phyloP scores from a whole-genome alignment of 2,113 vertebrate genomes.

The Brienomyrus longianalis region DNA sequence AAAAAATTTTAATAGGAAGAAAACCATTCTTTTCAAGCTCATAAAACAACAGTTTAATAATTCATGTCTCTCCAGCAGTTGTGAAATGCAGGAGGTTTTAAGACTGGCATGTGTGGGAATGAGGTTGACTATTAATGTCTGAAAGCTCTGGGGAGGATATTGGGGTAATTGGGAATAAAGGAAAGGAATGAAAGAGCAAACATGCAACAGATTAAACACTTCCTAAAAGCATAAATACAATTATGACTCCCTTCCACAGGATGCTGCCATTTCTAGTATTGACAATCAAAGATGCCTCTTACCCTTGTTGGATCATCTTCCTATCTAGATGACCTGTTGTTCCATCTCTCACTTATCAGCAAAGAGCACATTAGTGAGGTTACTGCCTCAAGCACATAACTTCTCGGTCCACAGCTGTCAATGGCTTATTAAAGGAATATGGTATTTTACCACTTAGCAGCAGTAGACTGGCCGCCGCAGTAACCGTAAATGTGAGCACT shows the following conservation, averaged over 20 bases:
- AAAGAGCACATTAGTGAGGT: background rate
- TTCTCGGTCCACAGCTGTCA: background rate
- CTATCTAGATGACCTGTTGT: background rate
- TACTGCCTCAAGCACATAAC: background rate
- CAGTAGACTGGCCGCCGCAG: background rate
- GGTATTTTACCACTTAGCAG: background rate
- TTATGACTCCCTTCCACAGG: background rate
- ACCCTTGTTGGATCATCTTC: background rate
- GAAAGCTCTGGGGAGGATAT: background rate
- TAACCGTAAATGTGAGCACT: background rate
- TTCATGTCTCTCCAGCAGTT: background rate
- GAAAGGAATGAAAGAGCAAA: background rate
- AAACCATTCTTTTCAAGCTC: background rate
- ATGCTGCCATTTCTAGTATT: background rate
- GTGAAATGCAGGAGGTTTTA: background rate
- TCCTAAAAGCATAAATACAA: background rate
- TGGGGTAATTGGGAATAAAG: background rate
- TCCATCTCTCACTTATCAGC: background rate
- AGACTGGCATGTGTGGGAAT: background rate
- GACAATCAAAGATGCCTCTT: background rate
- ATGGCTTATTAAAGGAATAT: background rate
- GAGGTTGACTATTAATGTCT: background rate
- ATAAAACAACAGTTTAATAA: background rate
- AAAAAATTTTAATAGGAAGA: background rate
- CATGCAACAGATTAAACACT: background rate